These are phyloP conservation scores for Misgurnus mizolepis DNA, from an alignment of 2,113 vertebrate species.

Conservation along the genomic window DNA sequence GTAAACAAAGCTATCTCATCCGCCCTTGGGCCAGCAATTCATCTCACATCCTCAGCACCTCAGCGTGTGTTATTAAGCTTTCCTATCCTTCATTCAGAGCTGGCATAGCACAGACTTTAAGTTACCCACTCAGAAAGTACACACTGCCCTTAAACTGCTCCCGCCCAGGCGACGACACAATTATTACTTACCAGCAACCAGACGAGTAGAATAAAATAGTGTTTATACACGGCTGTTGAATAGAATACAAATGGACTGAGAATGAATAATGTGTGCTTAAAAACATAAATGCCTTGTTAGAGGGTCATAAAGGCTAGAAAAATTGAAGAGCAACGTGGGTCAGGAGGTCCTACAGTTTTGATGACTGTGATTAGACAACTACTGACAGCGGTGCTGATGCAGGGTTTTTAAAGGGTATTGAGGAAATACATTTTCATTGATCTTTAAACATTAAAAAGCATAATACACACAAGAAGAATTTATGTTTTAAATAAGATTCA, in stretches of 20 bases:
- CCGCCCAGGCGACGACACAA: not conserved
- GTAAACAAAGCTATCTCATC: slow-evolving; percentile 59
- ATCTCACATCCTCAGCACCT: slow-evolving; percentile 59
- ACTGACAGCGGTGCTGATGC: too few relatives aligned
- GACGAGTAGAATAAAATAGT: not conserved
- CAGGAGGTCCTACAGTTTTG: too few relatives aligned
- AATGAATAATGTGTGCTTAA: not conserved
- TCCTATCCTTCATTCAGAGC: slow-evolving; percentile 10
- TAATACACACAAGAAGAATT: too few relatives aligned
- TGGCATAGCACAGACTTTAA: slow-evolving; percentile 30
- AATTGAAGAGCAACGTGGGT: too few relatives aligned
- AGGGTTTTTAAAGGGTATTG: too few relatives aligned
- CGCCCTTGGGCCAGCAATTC: slow-evolving; percentile 46
- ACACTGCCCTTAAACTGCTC: not conserved
- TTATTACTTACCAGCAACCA: not conserved
- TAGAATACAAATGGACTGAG: not conserved
- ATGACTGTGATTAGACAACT: too few relatives aligned
- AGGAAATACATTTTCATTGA: too few relatives aligned
- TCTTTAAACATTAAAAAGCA: too few relatives aligned
- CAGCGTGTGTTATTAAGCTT: slow-evolving; percentile 32
- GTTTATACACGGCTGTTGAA: not conserved
- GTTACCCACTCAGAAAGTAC: slow-evolving; percentile 55
- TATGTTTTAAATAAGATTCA: too few relatives aligned
- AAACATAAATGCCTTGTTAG: not conserved
- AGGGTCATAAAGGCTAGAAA: too few relatives aligned